These are phyloP conservation scores for Cricetomys ansorgei DNA, from an alignment of 2,113 vertebrate species.

Conservation along the genomic window DNA sequence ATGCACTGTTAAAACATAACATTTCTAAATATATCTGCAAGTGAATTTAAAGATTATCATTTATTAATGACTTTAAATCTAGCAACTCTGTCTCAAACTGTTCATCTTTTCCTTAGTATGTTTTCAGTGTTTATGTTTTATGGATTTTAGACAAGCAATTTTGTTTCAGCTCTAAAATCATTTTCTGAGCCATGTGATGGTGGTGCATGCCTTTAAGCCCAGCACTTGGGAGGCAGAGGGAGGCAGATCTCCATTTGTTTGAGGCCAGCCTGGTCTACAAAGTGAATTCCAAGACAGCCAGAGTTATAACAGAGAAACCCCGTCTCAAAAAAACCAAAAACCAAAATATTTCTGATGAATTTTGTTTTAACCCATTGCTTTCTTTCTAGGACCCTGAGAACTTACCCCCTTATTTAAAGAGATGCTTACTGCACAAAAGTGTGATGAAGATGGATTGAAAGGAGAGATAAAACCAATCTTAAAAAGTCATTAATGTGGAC, in stretches of 20 bases:
- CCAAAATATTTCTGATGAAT: background rate
- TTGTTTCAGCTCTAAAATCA: background rate
- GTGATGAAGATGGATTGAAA: background rate
- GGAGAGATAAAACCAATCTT: background rate
- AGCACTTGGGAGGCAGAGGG: too few species aligned
- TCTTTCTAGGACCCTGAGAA: background rate
- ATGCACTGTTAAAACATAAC: background rate
- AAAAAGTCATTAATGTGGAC: background rate
- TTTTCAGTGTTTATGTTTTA: background rate
- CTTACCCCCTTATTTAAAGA: background rate
- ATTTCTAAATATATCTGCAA: background rate
- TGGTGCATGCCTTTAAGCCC: too few species aligned
- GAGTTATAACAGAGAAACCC: too few species aligned
- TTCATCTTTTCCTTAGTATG: background rate
- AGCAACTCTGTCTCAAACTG: background rate
- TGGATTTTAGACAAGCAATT: background rate
- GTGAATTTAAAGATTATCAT: background rate
- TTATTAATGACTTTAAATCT: constrained; percentile 19
- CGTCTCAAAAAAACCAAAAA: too few species aligned
- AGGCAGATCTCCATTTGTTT: too few species aligned
- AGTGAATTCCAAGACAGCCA: too few species aligned
- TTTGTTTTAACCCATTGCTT: background rate
- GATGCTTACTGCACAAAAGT: background rate
- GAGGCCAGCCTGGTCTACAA: too few species aligned
- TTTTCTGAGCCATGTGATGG: too few species aligned